A percentile compares a stretch with the other conserved stretches of the same genome.
Evolutionary conservation across 2,888 invertebrate genomes (phyloP).

Genomic region (Rhynchonema sp.): DNA sequence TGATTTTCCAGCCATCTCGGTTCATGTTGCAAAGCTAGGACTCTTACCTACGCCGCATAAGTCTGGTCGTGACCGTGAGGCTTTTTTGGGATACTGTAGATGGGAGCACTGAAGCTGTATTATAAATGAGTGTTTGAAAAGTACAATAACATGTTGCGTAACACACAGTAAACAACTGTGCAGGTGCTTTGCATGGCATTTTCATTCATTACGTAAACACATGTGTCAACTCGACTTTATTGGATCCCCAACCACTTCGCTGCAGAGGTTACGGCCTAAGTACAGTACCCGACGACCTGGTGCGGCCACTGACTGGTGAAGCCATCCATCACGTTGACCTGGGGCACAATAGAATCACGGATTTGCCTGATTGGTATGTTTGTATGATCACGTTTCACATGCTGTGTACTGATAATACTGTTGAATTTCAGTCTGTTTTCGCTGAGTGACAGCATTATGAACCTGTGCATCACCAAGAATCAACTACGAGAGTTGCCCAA

Average conservation of each 20-base stretch:
- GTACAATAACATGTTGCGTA: neutral
- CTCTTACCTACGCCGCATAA: too few relatives aligned
- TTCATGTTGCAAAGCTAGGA: too few relatives aligned
- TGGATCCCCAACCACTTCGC: neutral
- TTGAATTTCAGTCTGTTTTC: neutral
- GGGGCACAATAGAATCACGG: neutral
- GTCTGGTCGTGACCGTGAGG: too few relatives aligned
- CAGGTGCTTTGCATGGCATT: too few relatives aligned
- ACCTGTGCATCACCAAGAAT: neutral
- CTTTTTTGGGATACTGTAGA: too few relatives aligned
- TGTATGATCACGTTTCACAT: neutral
- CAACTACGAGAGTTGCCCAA: neutral
- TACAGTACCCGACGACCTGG: neutral
- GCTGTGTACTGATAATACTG: too few relatives aligned
- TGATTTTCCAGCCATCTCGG: too few relatives aligned
- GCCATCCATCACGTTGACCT: neutral
- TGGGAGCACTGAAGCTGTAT: too few relatives aligned
- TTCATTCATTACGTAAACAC: neutral
- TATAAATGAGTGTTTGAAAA: too few relatives aligned
- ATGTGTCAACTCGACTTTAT: too few relatives aligned
- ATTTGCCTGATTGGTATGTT: neutral
- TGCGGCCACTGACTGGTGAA: neutral
- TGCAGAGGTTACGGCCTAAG: neutral
- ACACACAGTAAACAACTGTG: too few relatives aligned
- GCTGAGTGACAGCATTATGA: neutral